Evolutionary conservation across 2,797 vertebrate species (phyloP).

Genomic region (Pitangus sulphuratus): DNA sequence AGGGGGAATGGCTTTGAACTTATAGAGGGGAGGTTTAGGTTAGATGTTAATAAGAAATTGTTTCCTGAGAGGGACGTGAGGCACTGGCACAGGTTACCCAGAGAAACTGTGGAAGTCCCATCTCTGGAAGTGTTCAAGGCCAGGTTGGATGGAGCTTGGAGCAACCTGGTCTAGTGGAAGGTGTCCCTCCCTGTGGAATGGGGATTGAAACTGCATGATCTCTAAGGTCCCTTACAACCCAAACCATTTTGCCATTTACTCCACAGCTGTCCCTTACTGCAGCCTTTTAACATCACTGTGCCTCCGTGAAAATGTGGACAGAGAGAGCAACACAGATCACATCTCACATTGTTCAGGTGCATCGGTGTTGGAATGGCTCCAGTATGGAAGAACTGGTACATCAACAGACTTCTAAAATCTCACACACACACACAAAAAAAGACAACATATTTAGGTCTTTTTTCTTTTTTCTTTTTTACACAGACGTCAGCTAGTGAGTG

Average conservation of each 20-base stretch:
- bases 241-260: background rate
- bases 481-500: constrained; percentile 45
- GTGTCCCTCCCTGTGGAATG: background rate
- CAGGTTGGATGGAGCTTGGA: background rate
- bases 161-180: background rate
- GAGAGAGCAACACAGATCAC: background rate
- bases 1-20: background rate
- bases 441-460: background rate
- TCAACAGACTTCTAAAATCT: background rate
- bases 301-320: background rate
- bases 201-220: background rate
- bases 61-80: background rate
- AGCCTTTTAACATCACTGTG: background rate
- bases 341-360: background rate
- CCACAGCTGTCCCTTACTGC: background rate
- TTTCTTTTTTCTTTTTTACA: background rate
- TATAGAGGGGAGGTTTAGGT: background rate
- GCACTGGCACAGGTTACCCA: background rate
- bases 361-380: background rate
- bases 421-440: background rate
- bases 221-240: background rate
- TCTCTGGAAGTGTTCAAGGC: background rate
- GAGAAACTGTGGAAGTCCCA: background rate
- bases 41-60: background rate
- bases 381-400: background rate